phyloP scores from a whole-genome alignment of 2,113 vertebrate genomes.

The Edolisoma coerulescens region DNA sequence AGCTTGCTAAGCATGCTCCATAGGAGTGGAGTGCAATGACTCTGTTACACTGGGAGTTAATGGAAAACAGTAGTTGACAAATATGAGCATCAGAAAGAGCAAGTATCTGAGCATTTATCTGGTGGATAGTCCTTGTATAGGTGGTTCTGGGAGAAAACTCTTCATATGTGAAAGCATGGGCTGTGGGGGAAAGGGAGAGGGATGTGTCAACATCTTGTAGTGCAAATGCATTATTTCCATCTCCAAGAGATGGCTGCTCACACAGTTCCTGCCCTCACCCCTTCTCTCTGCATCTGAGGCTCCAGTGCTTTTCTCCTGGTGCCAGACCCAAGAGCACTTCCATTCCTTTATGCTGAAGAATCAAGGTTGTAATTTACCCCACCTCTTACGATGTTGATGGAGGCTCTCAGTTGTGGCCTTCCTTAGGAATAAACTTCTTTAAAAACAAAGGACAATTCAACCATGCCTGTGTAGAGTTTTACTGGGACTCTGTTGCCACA shows the following conservation, averaged over 20 bases:
- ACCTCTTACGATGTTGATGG: background rate
- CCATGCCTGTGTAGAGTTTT: background rate
- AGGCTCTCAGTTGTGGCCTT: background rate
- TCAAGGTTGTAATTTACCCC: background rate
- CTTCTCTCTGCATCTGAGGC: background rate
- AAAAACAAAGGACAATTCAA: background rate
- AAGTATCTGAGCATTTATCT: background rate
- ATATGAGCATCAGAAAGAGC: background rate
- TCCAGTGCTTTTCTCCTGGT: background rate
- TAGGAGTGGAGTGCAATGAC: background rate
- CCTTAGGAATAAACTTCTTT: background rate
- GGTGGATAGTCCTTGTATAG: background rate
- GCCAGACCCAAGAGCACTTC: background rate
- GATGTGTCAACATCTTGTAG: background rate
- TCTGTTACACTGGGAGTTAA: background rate
- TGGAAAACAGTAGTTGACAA: background rate
- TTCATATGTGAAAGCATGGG: background rate
- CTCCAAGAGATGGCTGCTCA: background rate
- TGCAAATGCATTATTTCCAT: background rate
- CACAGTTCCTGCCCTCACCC: background rate
- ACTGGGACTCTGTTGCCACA: background rate
- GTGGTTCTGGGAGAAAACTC: background rate
- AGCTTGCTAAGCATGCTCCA: background rate
- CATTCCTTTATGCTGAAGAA: background rate
- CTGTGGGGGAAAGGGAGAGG: background rate